Evolutionary conservation across 2,797 vertebrate genomes (phyloP), one percentile per base, ranked within the genome.

Genomic region (Etheostoma nigrum): DNA sequence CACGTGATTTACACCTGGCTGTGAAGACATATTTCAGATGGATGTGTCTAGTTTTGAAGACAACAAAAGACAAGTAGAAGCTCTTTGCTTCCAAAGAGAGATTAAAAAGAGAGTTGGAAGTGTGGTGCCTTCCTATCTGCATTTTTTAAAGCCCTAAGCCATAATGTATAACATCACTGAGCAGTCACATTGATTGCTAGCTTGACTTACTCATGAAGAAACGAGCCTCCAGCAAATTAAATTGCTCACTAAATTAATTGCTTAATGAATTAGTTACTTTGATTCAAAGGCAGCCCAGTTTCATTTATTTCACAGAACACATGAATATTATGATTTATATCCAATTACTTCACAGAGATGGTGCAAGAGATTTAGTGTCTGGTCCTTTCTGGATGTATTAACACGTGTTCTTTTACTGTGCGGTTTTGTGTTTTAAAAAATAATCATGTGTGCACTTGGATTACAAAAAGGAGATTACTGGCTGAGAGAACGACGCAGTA

Each of bases 121-220:
- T 33, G 1, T 21, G 44, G 21, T 30, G 16, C 53, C 48, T 54
- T 58, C 6, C 10, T 23, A 2, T 52, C 48, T 14, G 33, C 16
- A 12, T 45, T 36, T 23, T 47, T 60, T 53, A 52, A 64, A 58
- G 60, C 51, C 33, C 3, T 0, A 3, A 33, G 25, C 6, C 58
- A 57, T 59, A 72, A 66, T 48, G 1, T 44, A 58, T n/a, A 45
- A 64, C 23, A 33, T 48, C 57, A 47, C 64, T n/a, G 65, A 54
- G 16, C 33, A 30, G 15, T 68, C 44, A 33, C 59, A 30, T 33
- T 33, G 59, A 76, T 40, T 33, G 23, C 27, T n/a, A 44, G 23
- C 33, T 59, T 23, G 52, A 57, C 5, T 57, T 44, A 51, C 18
- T 63, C 23, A 30, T 63, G 44, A 42, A 58, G 74, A 58, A 69